Evolutionary conservation across 2,797 vertebrate species (phyloP).

Genomic region (Microchirus variegatus): DNA sequence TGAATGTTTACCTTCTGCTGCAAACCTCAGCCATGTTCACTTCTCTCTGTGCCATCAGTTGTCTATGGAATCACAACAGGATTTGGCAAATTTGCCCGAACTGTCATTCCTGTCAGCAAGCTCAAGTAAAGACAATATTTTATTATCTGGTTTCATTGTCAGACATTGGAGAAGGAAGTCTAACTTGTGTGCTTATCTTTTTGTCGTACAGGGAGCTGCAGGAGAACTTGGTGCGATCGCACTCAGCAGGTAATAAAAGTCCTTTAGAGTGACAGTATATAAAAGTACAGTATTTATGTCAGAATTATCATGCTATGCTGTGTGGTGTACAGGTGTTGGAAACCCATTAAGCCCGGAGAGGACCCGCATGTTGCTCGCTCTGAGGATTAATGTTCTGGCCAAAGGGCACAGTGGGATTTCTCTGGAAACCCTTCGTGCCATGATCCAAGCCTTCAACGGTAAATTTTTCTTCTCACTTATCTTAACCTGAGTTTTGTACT

Average conservation of each 20-base stretch:
- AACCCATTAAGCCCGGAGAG: slow-evolving; percentile 94
- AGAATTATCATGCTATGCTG: slow-evolving; percentile 8
- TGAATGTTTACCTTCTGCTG: neutral
- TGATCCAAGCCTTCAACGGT: slow-evolving; percentile 95
- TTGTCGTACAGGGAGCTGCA: slow-evolving; percentile 89
- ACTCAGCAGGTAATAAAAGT: slow-evolving; percentile 95
- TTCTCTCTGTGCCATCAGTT: slow-evolving; percentile 78
- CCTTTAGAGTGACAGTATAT: no score
- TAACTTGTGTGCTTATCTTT: slow-evolving; percentile 22
- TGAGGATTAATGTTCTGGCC: slow-evolving; percentile 96
- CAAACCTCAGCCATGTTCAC: neutral
- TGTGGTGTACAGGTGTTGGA: slow-evolving; percentile 86
- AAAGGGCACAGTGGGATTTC: slow-evolving; percentile 98
- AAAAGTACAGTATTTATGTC: neutral
- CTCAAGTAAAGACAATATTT: slow-evolving; percentile 83
- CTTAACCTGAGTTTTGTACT: neutral
- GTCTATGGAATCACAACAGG: slow-evolving; percentile 98
- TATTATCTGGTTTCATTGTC: neutral
- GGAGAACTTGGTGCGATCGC: slow-evolving; percentile 94
- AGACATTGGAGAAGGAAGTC: neutral
- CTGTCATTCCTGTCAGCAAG: slow-evolving; percentile 92
- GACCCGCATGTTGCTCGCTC: slow-evolving; percentile 94
- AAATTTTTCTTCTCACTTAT: slow-evolving; percentile 45
- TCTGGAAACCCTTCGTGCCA: slow-evolving; percentile 90
- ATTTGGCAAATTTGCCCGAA: slow-evolving; percentile 98